Percentiles rank a stretch among this genome's conserved stretches.
Conservation (phyloP, 1,140 invertebrate genomes). For the Drosophila auraria region DNA sequence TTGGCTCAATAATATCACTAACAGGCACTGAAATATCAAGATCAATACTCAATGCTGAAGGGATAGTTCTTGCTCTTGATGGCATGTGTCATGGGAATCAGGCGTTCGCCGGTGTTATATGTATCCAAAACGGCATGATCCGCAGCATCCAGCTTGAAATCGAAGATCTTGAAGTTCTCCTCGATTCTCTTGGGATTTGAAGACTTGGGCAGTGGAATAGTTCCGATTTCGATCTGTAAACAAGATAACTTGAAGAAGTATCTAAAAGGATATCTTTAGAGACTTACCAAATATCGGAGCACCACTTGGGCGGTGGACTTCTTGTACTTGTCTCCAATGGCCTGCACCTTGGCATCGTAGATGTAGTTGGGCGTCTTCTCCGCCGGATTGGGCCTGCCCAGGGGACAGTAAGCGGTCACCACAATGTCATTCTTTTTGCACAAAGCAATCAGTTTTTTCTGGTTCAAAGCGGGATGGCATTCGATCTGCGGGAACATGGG, state of each 20-base stretch:
- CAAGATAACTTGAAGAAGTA: not conserved
- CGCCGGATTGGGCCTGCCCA: constrained; percentile 91
- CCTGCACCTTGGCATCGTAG: constrained; percentile 88
- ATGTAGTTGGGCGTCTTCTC: constrained; percentile 88
- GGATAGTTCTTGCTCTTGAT: constrained; percentile 88
- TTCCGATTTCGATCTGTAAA: constrained; percentile 89
- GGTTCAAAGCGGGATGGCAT: constrained; percentile 91
- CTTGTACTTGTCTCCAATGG: constrained; percentile 88
- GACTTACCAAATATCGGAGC: constrained; percentile 87
- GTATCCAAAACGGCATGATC: constrained; percentile 87
- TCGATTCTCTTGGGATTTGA: constrained; percentile 90
- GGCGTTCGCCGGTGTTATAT: constrained; percentile 86
- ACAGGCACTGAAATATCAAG: constrained; percentile 17
- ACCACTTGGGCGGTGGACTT: constrained; percentile 91
- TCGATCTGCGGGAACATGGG: constrained; percentile 86
- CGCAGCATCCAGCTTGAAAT: constrained; percentile 89
- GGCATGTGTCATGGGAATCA: constrained; percentile 77
- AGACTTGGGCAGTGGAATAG: constrained; percentile 94
- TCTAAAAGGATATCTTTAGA: too few species aligned
- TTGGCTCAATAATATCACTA: constrained; percentile 27
- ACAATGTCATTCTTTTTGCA: constrained; percentile 89
- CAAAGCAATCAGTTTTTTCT: constrained; percentile 89
- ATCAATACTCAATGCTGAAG: constrained; percentile 86
- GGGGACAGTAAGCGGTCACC: constrained; percentile 92
- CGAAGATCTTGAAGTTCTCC: constrained; percentile 92